Evolutionary conservation across 2,113 vertebrate species (phyloP).

Genomic region (Malaclemys terrapin): DNA sequence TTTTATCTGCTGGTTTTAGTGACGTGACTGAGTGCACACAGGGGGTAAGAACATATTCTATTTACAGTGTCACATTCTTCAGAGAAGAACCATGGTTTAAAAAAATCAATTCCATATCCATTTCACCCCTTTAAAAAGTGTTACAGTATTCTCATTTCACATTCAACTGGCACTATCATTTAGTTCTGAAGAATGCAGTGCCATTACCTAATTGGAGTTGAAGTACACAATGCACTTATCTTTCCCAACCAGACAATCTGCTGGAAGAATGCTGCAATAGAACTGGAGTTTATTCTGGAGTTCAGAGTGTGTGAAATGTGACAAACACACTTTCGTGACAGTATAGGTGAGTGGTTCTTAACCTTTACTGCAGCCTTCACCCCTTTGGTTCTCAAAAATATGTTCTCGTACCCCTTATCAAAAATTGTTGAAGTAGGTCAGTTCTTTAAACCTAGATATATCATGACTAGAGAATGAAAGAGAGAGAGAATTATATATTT

Average conservation of each 20-base stretch:
- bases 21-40: neutral
- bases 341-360: neutral
- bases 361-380: no score
- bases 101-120: neutral
- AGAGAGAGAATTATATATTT: no score
- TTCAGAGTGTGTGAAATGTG: neutral
- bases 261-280: neutral
- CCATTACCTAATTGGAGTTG: fast-evolving
- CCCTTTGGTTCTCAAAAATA: no score
- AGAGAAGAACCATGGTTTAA: neutral
- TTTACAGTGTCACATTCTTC: conserved; percentile 37
- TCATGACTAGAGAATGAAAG: no score
- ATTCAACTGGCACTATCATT: neutral
- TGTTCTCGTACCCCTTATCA: no score
- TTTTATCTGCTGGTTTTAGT: conserved; percentile 27
- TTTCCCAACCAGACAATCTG: neutral
- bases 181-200: neutral
- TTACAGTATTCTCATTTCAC: neutral
- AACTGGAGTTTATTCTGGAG: neutral
- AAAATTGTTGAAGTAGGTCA: no score
- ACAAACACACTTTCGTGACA: conserved; percentile 4
- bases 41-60: conserved; percentile 35
- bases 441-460: no score
- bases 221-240: neutral
- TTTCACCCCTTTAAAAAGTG: neutral